Conservation (phyloP, 1,140 invertebrate genomes). For the Calliphora vicina region DNA sequence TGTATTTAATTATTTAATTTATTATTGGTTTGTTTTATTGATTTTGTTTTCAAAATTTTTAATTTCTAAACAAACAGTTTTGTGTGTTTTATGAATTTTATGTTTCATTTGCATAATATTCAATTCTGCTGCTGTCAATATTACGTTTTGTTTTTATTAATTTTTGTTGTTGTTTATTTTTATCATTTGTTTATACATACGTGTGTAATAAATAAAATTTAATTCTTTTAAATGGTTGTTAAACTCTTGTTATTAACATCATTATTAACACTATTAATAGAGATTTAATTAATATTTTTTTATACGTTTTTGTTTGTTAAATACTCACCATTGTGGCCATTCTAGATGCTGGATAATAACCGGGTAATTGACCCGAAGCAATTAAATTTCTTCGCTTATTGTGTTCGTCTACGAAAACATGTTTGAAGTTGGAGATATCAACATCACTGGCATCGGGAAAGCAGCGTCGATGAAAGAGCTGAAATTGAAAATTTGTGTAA, state of each 20-base stretch:
- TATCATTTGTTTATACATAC: not conserved
- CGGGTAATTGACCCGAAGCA: slow-evolving; percentile 53
- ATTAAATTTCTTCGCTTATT: slow-evolving; percentile 57
- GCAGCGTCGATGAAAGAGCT: slow-evolving; percentile 53
- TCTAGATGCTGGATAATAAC: slow-evolving; percentile 56
- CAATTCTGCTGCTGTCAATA: not conserved
- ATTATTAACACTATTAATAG: not conserved
- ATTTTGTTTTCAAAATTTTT: too few species aligned
- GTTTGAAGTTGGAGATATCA: slow-evolving; percentile 50
- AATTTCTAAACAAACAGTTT: too few species aligned
- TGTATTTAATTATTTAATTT: too few species aligned
- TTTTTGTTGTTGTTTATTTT: not conserved
- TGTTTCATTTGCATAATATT: too few species aligned
- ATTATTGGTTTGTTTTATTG: too few species aligned
- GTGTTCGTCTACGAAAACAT: slow-evolving; percentile 54
- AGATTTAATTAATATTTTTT: not conserved
- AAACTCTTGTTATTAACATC: not conserved
- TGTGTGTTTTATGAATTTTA: too few species aligned
- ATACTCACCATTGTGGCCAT: slow-evolving; percentile 59
- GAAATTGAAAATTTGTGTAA: too few species aligned
- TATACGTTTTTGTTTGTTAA: not conserved
- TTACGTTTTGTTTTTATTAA: not conserved
- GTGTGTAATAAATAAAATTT: too few species aligned
- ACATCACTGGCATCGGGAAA: slow-evolving; percentile 54
- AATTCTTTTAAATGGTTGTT: not conserved